These are phyloP conservation scores for Parotia lawesii DNA, from an alignment of 2,113 vertebrate species.

Conservation along the genomic window DNA sequence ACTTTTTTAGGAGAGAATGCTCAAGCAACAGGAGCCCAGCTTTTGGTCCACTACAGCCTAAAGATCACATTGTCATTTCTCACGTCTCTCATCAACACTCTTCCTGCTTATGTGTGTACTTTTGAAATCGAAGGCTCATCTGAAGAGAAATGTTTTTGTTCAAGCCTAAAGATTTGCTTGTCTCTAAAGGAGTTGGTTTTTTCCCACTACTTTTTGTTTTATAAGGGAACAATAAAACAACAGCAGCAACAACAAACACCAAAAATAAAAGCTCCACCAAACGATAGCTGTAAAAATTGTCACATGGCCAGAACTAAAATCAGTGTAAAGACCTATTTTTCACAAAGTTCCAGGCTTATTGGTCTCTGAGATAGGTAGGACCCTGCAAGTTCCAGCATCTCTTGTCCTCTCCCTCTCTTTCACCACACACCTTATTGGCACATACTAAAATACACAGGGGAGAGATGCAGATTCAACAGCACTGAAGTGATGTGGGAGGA, in stretches of 20 bases:
- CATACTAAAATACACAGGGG: background rate
- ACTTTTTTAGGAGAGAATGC: background rate
- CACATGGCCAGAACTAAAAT: background rate
- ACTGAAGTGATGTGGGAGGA: background rate
- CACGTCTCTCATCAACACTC: background rate
- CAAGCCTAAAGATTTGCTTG: background rate
- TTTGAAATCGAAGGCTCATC: background rate
- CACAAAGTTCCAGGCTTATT: background rate
- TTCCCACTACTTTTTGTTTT: background rate
- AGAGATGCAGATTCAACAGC: background rate
- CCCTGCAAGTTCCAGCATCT: background rate
- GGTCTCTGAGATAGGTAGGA: background rate
- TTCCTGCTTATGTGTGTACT: background rate
- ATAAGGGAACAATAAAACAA: background rate
- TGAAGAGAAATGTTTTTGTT: background rate
- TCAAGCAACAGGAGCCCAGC: background rate
- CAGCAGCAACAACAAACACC: background rate
- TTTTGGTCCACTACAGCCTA: background rate
- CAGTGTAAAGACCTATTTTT: background rate
- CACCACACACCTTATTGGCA: background rate
- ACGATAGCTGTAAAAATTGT: background rate
- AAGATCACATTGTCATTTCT: background rate
- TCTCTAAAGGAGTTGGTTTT: background rate
- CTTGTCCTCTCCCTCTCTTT: background rate
- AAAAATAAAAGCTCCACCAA: background rate